phyloP scores from a whole-genome alignment of 1,140 invertebrate species.

The Periplaneta americana region DNA sequence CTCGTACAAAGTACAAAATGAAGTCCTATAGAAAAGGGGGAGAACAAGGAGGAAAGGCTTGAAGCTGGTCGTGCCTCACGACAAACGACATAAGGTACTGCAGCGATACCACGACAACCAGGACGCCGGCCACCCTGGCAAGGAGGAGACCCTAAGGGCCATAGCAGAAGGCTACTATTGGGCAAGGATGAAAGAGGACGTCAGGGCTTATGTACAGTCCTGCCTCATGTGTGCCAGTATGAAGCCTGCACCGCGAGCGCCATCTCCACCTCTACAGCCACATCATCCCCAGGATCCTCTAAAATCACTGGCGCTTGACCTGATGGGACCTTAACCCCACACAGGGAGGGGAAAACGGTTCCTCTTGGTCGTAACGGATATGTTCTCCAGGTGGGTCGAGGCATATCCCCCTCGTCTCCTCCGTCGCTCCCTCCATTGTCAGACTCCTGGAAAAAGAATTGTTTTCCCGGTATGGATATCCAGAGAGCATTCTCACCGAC shows the following conservation, averaged over 20 bases:
- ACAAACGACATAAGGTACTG: constrained; percentile 3
- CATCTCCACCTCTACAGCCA: background rate
- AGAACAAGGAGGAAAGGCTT: background rate
- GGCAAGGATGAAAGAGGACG: constrained; percentile 23
- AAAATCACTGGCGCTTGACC: constrained; percentile 20
- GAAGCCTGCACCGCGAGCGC: constrained; percentile 15
- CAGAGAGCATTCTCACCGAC: constrained; percentile 23
- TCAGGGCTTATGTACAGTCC: constrained; percentile 3
- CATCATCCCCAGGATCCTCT: constrained; percentile 9
- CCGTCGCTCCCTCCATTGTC: constrained; percentile 16
- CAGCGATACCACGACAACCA: constrained; percentile 20
- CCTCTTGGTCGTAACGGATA: constrained; percentile 24
- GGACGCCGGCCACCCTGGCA: constrained; percentile 22
- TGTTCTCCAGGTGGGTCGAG: constrained; percentile 26
- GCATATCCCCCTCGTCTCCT: constrained; percentile 20
- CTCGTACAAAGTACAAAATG: background rate
- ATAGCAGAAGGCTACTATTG: constrained; percentile 4
- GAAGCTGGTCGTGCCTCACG: constrained; percentile 13
- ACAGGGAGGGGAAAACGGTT: too few relatives aligned
- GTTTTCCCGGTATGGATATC: constrained; percentile 28
- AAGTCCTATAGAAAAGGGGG: too few relatives aligned
- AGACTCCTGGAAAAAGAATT: constrained; percentile 23
- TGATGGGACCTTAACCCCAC: constrained; percentile 24
- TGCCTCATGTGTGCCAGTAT: too few relatives aligned
- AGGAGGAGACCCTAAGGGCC: constrained; percentile 21